Evolutionary conservation across 2,797 vertebrate species (phyloP).

Genomic region (Scolopax rusticola): DNA sequence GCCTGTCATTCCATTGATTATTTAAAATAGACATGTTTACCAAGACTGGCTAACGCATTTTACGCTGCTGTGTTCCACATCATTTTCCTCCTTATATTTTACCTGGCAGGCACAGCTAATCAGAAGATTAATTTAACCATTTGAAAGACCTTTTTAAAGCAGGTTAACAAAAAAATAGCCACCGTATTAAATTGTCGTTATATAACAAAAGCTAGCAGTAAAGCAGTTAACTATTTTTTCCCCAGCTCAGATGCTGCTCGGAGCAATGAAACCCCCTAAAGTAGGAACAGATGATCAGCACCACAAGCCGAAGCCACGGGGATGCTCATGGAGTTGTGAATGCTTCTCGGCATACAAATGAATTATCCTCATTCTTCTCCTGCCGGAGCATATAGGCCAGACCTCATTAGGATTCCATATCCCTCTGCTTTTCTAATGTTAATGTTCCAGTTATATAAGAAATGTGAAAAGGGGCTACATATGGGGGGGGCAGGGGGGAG

Average conservation of each 20-base stretch:
- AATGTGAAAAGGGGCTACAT: conserved; percentile 32
- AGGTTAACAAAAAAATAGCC: conserved; percentile 71
- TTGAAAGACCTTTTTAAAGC: conserved; percentile 68
- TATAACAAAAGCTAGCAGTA: conserved; percentile 72
- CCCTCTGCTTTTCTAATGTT: conserved; percentile 83
- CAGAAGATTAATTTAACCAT: conserved; percentile 63
- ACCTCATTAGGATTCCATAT: conserved; percentile 85
- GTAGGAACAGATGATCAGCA: conserved; percentile 90
- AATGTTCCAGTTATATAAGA: conserved; percentile 82
- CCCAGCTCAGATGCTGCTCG: conserved; percentile 74
- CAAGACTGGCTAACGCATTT: conserved; percentile 48
- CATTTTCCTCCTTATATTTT: conserved; percentile 68
- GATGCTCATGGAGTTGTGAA: conserved; percentile 82
- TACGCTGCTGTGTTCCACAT: conserved; percentile 43
- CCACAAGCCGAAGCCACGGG: conserved; percentile 87
- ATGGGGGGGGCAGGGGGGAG: background rate
- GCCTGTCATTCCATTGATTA: conserved; percentile 76
- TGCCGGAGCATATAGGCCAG: conserved; percentile 77
- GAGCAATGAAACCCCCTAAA: conserved; percentile 81
- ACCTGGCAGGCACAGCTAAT: conserved; percentile 72
- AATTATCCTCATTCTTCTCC: conserved; percentile 83
- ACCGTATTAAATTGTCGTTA: conserved; percentile 77
- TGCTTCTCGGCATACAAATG: conserved; percentile 91
- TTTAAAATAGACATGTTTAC: conserved; percentile 80
- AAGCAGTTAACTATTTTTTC: conserved; percentile 73